A percentile compares a stretch with the other conserved stretches of the same genome.
Evolutionary conservation across 2,797 vertebrate species (phyloP).

Genomic region (Strix occidentalis): DNA sequence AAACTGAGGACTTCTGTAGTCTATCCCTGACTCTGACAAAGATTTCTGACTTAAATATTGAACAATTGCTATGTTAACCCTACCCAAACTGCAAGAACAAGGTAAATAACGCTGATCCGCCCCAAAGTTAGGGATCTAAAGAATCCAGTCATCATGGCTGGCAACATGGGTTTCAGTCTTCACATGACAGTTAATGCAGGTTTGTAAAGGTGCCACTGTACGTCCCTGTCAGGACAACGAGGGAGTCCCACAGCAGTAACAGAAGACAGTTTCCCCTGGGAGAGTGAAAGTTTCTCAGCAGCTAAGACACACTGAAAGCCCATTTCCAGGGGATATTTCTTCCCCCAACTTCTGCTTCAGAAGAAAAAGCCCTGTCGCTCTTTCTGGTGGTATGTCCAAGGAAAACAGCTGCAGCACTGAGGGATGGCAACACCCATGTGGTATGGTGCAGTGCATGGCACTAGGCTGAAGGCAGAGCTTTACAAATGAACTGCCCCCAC

Average conservation of each 20-base stretch:
- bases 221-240: background rate
- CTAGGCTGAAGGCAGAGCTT: background rate
- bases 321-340: background rate
- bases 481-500: background rate
- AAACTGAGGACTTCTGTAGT: background rate
- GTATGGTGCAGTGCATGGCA: fast-evolving
- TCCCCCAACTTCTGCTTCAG: background rate
- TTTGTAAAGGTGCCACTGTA: background rate
- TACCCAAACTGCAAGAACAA: background rate
- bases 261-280: background rate
- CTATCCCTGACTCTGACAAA: background rate
- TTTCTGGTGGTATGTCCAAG: background rate
- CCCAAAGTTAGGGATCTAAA: background rate
- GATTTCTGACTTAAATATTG: background rate
- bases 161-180: background rate
- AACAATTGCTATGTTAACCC: background rate
- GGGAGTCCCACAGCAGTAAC: background rate
- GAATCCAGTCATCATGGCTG: background rate
- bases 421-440: background rate
- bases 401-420: background rate
- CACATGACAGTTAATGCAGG: background rate
- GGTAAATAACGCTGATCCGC: background rate
- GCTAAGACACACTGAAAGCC: background rate
- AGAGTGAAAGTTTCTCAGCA: background rate
- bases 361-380: fast-evolving